Base-by-base conservation (phyloP, 2,113 vertebrate genomes). In the Plecturocebus donacophilus region DNA sequence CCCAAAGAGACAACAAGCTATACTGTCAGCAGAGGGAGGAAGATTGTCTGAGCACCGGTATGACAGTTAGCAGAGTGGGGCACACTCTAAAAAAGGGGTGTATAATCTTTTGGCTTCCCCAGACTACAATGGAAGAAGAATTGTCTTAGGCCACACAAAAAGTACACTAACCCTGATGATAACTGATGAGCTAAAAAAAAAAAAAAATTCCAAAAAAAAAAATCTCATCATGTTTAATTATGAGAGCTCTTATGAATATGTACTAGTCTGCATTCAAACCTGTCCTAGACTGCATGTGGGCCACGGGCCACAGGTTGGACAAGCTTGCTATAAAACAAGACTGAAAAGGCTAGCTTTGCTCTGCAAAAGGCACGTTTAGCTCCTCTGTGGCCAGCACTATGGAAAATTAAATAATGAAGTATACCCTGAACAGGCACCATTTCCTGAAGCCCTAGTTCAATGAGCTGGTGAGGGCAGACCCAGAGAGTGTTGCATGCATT, bases 11-110 rank as follows among this genome's bases (percentile, higher is more conserved):
- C 90, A 90, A 49, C 40, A 94, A 86, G 93, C 38, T 40, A 0
- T 52, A 38, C 75, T 83, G 58, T 95, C 81, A 80, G 90, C 75
- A 90, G 40, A 91, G 52, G 68, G 40, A 79, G 76, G 83, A 82
- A 73, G 42, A 40, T 73, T 47, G 58, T 92, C 32, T 38, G 71
- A 70, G 80, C 45, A 47, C 80, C 64, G 45, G 27, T 40, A 40
- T 47, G 77, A 64, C 19, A 79, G 6, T 64, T 23, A 30, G 66
- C 71, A 75, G 27, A 88, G 56, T 14, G 25, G 19, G 23, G 1
- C 21, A 35, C 38, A 20, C n/a, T 49, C 61, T 64, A 6, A 64
- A 64, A 64, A 64, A 32, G 27, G 27, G 27, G 27, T 64, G 27
- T 32, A 27, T 12, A 64, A 64, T 64, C 61, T 64, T 64, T 64